Base-by-base conservation (phyloP, 30 jellyfish, hydroid and myxozoan species). In the Phacellophora camtschatica region DNA sequence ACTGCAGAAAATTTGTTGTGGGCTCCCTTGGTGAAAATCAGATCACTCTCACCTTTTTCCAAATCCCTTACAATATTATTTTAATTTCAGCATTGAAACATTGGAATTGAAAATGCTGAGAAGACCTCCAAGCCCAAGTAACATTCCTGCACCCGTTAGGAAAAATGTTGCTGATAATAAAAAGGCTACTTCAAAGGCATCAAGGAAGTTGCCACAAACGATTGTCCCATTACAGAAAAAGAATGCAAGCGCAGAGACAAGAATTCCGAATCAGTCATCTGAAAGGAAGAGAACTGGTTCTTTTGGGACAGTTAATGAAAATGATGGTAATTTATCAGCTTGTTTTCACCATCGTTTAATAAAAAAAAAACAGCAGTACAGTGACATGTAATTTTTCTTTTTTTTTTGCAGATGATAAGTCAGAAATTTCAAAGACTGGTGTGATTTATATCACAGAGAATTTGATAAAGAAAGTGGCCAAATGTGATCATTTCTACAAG, bases 401-500 rank as follows among this genome's bases (percentile, higher is more conserved):
- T 3, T 58, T 72, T 29, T 30, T 59, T 56, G 88, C 66, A 36
- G 31, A 19, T 11, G n/a, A 7, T 1, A 51, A 57, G 45, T 28
- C 20, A 30, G 61, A 45, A 15, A 32, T 32, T n/a, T 77, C 20
- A 11, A 19, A 36, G 13, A 31, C 79, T 65, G 92, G 85, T 36
- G 94, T 88, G 31, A 41, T 66, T 31, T 88, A 88, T 45, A 74
- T 88, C 9, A 88, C 97, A n/a, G 94, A 88, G 48, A 88, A 79
- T 71, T 13, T 88, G 55, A 80, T 88, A 39, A 80, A 28, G 50
- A 79, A 56, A 43, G 46, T 80, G 41, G 15, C 94, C 15, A 80
- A 71, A 49, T 81, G 42, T 39, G 97, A 79, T 1, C 62, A 57
- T 74, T 45, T 88, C 9, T 36, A 43, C 39, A 63, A 37, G 69